Evolutionary conservation across 2,888 invertebrate genomes (phyloP).

Genomic region (Cephus pulcher): DNA sequence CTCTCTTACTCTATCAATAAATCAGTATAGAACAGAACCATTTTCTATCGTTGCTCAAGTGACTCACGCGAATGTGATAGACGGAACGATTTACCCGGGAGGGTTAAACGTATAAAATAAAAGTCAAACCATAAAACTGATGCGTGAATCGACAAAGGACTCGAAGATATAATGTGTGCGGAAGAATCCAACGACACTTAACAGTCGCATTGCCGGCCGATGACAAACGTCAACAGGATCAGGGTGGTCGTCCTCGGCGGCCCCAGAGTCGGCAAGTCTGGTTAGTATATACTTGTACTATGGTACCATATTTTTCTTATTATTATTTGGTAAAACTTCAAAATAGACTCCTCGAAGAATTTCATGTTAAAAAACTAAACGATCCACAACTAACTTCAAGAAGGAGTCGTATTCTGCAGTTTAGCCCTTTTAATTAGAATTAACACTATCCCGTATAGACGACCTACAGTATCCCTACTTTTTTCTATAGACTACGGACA

Average conservation of each 20-base stretch:
- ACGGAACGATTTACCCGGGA: not conserved
- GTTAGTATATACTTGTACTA: slow-evolving; percentile 68
- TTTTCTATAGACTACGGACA: not conserved
- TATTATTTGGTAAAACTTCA: too few relatives aligned
- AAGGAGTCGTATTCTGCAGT: too few relatives aligned
- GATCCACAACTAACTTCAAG: too few relatives aligned
- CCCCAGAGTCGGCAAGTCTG: slow-evolving; percentile 82
- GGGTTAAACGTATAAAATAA: not conserved
- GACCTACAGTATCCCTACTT: not conserved
- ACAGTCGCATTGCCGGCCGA: slow-evolving; percentile 54
- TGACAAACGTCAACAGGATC: slow-evolving; percentile 85
- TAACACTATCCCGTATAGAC: not conserved
- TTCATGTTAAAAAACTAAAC: too few relatives aligned
- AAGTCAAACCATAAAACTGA: slow-evolving; percentile 1
- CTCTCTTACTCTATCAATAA: not conserved
- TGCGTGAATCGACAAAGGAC: slow-evolving; percentile 2
- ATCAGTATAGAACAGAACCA: not conserved
- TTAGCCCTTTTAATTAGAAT: too few relatives aligned
- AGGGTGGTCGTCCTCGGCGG: slow-evolving; percentile 84
- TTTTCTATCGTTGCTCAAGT: not conserved
- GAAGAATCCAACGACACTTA: slow-evolving; percentile 46
- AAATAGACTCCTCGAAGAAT: too few relatives aligned
- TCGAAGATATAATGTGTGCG: slow-evolving; percentile 30
- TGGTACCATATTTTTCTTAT: not conserved
- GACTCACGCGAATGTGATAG: not conserved